Percentiles rank a stretch among this genome's conserved stretches.
Conservation (phyloP, 2,113 vertebrate genomes). For the Pteruthius melanotis region DNA sequence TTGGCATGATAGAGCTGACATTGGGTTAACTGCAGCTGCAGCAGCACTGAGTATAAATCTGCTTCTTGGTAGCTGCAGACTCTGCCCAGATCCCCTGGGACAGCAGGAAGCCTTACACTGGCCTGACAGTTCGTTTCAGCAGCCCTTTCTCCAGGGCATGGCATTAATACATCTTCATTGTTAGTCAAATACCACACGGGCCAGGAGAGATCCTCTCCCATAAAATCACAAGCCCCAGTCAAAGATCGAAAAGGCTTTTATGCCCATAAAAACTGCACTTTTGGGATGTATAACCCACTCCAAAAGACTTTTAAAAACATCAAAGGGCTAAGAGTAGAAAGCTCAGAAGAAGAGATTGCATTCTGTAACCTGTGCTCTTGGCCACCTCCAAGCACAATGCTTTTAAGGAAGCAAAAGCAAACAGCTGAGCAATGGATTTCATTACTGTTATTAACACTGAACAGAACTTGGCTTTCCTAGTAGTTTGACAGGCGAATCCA, state of each 20-base stretch:
- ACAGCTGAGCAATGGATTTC: neutral
- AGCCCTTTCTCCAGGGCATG: constrained; percentile 8
- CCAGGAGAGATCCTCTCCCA: neutral
- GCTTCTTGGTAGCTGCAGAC: neutral
- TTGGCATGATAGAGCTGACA: neutral
- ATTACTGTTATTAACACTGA: neutral
- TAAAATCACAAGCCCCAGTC: neutral
- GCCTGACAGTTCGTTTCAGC: constrained; percentile 13
- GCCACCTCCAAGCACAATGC: neutral
- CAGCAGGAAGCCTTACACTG: neutral
- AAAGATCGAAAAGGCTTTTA: neutral
- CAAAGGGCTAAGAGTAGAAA: neutral
- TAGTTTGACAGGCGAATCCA: neutral
- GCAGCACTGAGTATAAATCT: neutral
- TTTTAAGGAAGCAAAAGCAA: neutral
- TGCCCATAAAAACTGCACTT: neutral
- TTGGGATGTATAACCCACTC: neutral
- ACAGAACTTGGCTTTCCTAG: neutral
- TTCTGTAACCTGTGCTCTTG: neutral
- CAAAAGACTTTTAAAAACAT: neutral
- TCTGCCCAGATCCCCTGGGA: neutral
- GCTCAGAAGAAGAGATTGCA: neutral
- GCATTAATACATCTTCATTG: neutral
- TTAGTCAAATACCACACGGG: neutral
- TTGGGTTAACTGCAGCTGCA: constrained; percentile 1